Conservation (phyloP, 2,797 vertebrate genomes). For the Moxostoma hubbsi region DNA sequence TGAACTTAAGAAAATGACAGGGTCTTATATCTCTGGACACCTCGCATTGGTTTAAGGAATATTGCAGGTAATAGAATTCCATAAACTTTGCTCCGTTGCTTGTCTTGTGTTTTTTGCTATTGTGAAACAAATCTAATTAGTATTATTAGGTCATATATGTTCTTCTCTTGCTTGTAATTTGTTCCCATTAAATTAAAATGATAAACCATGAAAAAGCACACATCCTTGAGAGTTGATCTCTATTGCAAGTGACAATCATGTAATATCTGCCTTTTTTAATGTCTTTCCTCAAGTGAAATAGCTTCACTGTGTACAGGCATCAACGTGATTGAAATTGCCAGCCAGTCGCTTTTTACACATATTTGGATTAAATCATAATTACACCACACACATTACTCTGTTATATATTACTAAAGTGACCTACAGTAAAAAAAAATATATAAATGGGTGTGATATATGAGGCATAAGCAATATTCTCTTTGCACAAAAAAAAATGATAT, state of each 20-base stretch:
- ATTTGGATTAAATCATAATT: constrained; percentile 52
- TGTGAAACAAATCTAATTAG: no score
- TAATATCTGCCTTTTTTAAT: constrained; percentile 16
- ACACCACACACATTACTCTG: constrained; percentile 19
- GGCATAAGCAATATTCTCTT: constrained; percentile 53
- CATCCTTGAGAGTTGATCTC: no score
- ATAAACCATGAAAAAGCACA: not conserved
- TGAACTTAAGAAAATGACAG: not conserved
- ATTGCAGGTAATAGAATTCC: no score
- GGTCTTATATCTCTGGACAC: not conserved
- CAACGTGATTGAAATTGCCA: constrained; percentile 38
- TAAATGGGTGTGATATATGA: constrained; percentile 70
- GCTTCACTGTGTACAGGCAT: constrained; percentile 10
- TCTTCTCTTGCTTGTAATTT: not conserved
- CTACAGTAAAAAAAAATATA: no score
- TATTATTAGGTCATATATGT: not conserved
- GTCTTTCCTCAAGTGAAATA: constrained; percentile 34
- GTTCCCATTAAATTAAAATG: not conserved
- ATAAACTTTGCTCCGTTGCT: no score
- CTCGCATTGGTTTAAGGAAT: no score
- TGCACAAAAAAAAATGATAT: constrained; percentile 62
- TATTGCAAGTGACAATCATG: not conserved
- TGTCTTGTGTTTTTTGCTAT: no score
- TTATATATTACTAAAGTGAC: no score
- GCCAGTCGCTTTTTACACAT: constrained; percentile 4